Evolutionary conservation across 2,888 invertebrate species (phyloP).

Genomic region (Amphipyra berbera): DNA sequence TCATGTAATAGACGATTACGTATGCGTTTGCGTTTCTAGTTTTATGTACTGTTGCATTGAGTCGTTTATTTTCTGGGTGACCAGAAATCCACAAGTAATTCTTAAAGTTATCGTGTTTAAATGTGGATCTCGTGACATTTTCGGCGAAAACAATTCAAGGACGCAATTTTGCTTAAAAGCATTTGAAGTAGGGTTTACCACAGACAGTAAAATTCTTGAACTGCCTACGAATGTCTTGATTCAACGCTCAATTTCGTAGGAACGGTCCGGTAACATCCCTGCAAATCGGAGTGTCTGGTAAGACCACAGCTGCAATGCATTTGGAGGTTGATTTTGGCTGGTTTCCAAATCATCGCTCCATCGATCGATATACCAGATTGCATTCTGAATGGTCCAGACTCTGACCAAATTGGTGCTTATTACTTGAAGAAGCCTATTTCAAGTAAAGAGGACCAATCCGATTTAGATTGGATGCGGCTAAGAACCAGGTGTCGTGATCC

Average conservation of each 20-base stretch:
- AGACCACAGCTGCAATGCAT: background rate
- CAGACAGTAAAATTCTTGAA: constrained; percentile 10
- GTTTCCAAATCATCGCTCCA: too few species aligned
- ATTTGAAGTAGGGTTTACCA: constrained; percentile 38
- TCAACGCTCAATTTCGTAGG: constrained; percentile 11
- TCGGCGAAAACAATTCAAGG: constrained; percentile 10
- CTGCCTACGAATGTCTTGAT: constrained; percentile 29
- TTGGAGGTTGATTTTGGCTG: too few species aligned
- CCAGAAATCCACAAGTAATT: constrained; percentile 3
- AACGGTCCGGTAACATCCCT: background rate
- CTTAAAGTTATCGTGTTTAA: constrained; percentile 5
- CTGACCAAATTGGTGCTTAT: too few species aligned
- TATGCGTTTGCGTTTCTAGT: constrained; percentile 39
- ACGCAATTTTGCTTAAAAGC: constrained; percentile 34
- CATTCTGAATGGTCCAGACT: too few species aligned
- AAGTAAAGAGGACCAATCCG: too few species aligned
- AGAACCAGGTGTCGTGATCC: too few species aligned
- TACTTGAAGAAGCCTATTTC: too few species aligned
- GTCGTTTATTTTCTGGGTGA: constrained; percentile 16
- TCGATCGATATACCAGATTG: too few species aligned
- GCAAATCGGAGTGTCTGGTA: background rate
- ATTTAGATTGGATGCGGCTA: too few species aligned
- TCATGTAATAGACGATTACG: constrained; percentile 36
- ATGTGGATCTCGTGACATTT: constrained; percentile 1
- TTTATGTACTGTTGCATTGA: constrained; percentile 10